These are phyloP conservation scores for Drosophila azteca DNA, from an alignment of 1,140 invertebrate genomes.

Conservation along the genomic window DNA sequence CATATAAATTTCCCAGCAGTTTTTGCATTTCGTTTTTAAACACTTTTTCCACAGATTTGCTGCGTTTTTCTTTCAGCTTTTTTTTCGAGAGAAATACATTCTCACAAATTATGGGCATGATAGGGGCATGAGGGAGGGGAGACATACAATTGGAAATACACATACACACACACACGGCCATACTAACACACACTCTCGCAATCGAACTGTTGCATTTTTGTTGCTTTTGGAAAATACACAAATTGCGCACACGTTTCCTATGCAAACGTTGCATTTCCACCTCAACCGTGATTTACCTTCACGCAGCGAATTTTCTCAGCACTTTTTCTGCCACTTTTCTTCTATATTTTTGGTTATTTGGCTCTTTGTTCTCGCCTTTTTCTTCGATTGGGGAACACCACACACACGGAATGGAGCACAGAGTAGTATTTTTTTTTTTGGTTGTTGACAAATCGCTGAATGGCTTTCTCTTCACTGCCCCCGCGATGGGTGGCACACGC, in stretches of 20 bases:
- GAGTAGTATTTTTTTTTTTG: constrained; percentile 23
- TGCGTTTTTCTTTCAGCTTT: constrained; percentile 46
- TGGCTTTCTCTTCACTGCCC: constrained; percentile 13
- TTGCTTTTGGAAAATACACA: constrained; percentile 43
- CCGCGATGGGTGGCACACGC: too few relatives aligned
- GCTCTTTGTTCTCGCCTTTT: constrained; percentile 49
- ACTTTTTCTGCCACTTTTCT: constrained; percentile 20
- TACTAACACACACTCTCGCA: constrained; percentile 21
- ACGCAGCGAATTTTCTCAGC: constrained; percentile 18
- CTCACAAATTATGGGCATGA: constrained; percentile 47
- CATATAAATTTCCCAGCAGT: too few relatives aligned
- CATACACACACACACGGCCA: constrained; percentile 20
- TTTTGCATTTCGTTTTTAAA: too few relatives aligned
- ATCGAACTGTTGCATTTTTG: constrained; percentile 40
- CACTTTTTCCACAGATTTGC: constrained; percentile 11
- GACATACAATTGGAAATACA: constrained; percentile 71
- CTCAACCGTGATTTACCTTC: constrained; percentile 56
- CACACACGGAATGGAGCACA: constrained; percentile 35
- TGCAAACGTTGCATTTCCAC: constrained; percentile 54
- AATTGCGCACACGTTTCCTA: constrained; percentile 32
- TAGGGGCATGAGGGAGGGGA: constrained; percentile 39
- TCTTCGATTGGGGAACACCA: constrained; percentile 21
- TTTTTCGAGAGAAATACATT: constrained; percentile 35
- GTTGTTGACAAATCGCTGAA: constrained; percentile 26
- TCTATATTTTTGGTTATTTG: constrained; percentile 10